phyloP scores from a whole-genome alignment of 2,888 invertebrate genomes.

The Gerris lacustris region DNA sequence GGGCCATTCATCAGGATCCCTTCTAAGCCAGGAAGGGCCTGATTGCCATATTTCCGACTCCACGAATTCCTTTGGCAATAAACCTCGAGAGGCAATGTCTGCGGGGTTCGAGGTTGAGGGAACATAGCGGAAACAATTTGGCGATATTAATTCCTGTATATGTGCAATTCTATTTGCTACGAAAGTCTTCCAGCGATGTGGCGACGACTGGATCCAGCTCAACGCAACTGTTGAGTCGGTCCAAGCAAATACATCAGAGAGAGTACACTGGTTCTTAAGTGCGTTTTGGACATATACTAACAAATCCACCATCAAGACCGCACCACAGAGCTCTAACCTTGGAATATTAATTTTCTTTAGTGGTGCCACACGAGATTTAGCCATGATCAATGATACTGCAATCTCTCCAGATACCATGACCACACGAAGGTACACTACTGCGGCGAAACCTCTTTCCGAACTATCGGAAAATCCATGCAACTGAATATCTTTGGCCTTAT shows the following conservation, averaged over 20 bases:
- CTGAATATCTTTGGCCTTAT: neutral
- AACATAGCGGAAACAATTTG: neutral
- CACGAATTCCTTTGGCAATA: neutral
- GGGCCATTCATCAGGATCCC: neutral
- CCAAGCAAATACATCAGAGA: neutral
- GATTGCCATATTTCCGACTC: neutral
- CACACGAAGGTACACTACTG: neutral
- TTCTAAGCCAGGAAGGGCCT: neutral
- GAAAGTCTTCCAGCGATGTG: neutral
- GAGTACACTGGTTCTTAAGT: neutral
- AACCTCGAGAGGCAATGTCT: neutral
- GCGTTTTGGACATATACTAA: neutral
- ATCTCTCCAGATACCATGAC: neutral
- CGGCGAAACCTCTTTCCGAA: neutral
- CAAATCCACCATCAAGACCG: neutral
- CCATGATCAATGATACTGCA: neutral
- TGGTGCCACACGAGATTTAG: neutral
- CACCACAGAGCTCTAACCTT: neutral
- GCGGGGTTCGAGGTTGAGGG: neutral
- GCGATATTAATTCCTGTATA: neutral
- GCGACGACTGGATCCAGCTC: neutral
- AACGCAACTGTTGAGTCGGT: neutral
- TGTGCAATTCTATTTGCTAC: neutral
- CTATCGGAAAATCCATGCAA: constrained; percentile 12
- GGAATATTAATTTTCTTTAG: neutral